Evolutionary conservation across 2,888 invertebrate species (phyloP).

Genomic region (Yponomeuta malinellus): DNA sequence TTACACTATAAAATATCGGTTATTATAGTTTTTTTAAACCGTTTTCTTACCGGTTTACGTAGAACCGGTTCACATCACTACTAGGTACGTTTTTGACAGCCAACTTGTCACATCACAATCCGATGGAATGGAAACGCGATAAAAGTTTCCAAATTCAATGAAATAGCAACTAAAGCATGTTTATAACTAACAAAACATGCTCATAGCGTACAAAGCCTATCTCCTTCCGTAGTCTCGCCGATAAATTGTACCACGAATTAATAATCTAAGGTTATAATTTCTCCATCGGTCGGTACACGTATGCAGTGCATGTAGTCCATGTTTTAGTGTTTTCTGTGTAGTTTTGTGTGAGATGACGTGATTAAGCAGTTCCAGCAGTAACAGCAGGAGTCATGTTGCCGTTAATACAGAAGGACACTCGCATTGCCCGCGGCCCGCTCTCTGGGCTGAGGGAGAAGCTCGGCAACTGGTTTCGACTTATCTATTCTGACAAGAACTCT

Average conservation of each 20-base stretch:
- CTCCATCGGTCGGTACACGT: slow-evolving; percentile 52
- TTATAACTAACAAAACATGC: slow-evolving; percentile 26
- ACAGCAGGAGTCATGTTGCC: slow-evolving; percentile 80
- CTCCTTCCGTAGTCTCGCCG: slow-evolving; percentile 21
- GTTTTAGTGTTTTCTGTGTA: slow-evolving; percentile 46
- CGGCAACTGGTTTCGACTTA: slow-evolving; percentile 86
- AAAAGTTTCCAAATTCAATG: slow-evolving; percentile 16
- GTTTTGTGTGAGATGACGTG: slow-evolving; percentile 58
- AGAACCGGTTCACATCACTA: not conserved
- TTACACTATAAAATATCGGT: too few species aligned
- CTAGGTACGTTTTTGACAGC: not conserved
- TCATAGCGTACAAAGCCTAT: slow-evolving; percentile 24
- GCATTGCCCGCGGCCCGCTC: slow-evolving; percentile 72
- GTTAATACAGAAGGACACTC: slow-evolving; percentile 82
- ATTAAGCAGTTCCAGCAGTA: slow-evolving; percentile 32
- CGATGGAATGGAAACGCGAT: not conserved
- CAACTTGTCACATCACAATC: slow-evolving; percentile 8
- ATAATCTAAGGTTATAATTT: slow-evolving; percentile 13
- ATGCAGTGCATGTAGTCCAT: slow-evolving; percentile 55
- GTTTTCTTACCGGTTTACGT: not conserved
- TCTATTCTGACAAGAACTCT: slow-evolving; percentile 94
- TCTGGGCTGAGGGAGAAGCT: slow-evolving; percentile 83
- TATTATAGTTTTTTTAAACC: too few species aligned
- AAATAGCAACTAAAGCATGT: slow-evolving; percentile 28
- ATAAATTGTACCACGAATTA: slow-evolving; percentile 12